Percentiles rank a stretch among this genome's conserved stretches.
Conservation (phyloP, 1,140 invertebrate species). For the Cydia pomonella region DNA sequence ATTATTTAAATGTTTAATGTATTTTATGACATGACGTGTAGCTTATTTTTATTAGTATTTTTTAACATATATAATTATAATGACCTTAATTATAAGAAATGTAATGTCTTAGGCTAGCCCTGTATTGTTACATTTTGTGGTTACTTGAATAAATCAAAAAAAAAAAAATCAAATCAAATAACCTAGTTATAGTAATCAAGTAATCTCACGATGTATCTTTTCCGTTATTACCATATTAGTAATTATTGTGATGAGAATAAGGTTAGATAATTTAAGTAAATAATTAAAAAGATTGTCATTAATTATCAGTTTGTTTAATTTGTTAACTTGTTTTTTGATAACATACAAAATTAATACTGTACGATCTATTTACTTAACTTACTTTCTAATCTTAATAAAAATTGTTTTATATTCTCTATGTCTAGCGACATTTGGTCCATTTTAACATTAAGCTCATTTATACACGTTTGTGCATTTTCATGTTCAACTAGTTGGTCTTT, state of each 20-base stretch:
- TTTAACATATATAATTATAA: no score
- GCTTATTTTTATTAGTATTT: no score
- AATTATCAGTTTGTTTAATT: neutral
- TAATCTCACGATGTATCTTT: no score
- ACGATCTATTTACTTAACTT: conserved; percentile 51
- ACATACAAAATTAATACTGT: neutral
- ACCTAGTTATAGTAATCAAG: no score
- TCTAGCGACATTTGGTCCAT: conserved; percentile 66
- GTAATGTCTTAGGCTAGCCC: no score
- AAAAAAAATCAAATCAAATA: no score
- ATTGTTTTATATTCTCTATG: conserved; percentile 63
- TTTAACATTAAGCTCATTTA: conserved; percentile 63
- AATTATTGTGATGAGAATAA: neutral
- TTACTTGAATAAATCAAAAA: no score
- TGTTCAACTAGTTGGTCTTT: conserved; percentile 52
- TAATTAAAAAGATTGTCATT: neutral
- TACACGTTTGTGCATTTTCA: conserved; percentile 50
- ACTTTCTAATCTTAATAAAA: conserved; percentile 63
- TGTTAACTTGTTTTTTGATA: neutral
- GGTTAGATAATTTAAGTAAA: neutral
- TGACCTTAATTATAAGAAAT: no score
- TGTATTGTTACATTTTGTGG: no score
- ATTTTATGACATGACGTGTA: no score
- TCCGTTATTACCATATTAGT: no score
- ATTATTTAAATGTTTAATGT: no score